Conservation (phyloP, 2,888 invertebrate genomes). For the Odontocolon sp. region DNA sequence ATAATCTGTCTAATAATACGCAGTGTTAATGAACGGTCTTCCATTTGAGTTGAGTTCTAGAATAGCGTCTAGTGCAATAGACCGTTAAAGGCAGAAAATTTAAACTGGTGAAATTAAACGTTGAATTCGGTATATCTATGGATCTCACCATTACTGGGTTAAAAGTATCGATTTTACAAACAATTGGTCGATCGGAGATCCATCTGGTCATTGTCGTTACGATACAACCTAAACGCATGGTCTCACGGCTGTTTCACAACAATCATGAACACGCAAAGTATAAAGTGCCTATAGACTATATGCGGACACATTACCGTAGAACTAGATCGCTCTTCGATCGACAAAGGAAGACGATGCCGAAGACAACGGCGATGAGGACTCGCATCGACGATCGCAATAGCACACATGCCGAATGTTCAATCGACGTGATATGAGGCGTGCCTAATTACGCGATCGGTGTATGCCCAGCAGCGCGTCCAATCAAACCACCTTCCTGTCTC, state of each 20-base stretch:
- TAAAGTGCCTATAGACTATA: background rate
- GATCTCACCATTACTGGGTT: too few relatives aligned
- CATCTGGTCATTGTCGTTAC: too few relatives aligned
- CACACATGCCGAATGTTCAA: constrained; percentile 58
- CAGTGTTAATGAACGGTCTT: too few relatives aligned
- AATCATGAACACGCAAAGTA: background rate
- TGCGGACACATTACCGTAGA: background rate
- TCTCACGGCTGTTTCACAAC: constrained; percentile 69
- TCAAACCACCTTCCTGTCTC: constrained; percentile 75
- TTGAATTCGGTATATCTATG: too few relatives aligned
- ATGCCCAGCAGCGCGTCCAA: constrained; percentile 68
- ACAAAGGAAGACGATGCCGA: background rate
- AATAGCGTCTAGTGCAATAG: too few relatives aligned
- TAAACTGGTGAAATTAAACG: too few relatives aligned
- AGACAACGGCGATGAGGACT: background rate
- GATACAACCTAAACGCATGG: constrained; percentile 75
- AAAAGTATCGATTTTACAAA: too few relatives aligned
- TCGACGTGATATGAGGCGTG: constrained; percentile 79
- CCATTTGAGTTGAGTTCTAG: too few relatives aligned
- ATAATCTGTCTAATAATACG: too few relatives aligned
- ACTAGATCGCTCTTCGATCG: constrained; percentile 20
- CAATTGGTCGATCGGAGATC: too few relatives aligned
- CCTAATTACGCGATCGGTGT: constrained; percentile 77
- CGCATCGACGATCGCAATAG: constrained; percentile 7
- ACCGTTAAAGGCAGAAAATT: too few relatives aligned